Evolutionary conservation across 1,140 invertebrate genomes (phyloP), one percentile per base, ranked within the genome.

Genomic region (Drosophila pallidifrons): DNA sequence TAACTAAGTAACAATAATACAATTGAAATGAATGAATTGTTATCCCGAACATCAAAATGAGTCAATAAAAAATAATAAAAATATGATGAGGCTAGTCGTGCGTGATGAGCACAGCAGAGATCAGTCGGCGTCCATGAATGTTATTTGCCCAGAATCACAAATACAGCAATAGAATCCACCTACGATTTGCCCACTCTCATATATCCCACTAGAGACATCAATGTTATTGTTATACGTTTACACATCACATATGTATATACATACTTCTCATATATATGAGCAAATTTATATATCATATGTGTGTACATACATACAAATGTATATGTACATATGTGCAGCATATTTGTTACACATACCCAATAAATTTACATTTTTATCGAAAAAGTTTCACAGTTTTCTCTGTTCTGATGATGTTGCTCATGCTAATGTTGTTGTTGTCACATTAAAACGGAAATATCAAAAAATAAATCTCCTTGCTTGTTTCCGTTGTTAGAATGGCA

Each of bases 341-440:
- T 88, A 86, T 88, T 88, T 88, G 85, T 89, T 87, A 85, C 77
- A 85, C 75, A 88, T 76, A 90, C 81, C 70, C 86, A 85, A 85
- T 89, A 89, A 89, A 89, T 89, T 89, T 89, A 89, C 85, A 89
- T 89, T 89, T 89, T 89, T 89, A 89, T 89, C 85, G 85, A 89
- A 89, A 89, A 89, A 89, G 81, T 89, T 88, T 89, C 68, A 65
- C 68, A 77, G 65, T 25, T 43, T 73, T 60, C 30, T 55, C 47
- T 57, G 70, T 51, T 57, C 55, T 68, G 63, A 55, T 59, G 69
- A 64, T 81, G 72, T 47, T 75, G 20, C 10, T 30, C 47, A n/a
- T 52, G 30, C 13, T 76, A 43, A 54, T 77, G 52, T 64, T 80
- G 38, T 57, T 82, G 54, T 77, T 77, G 70, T 67, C 66, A 30